A percentile compares a stretch with the other conserved stretches of the same genome.
Evolutionary conservation across 2,797 vertebrate species (phyloP).

Genomic region (Oryzias sinensis): DNA sequence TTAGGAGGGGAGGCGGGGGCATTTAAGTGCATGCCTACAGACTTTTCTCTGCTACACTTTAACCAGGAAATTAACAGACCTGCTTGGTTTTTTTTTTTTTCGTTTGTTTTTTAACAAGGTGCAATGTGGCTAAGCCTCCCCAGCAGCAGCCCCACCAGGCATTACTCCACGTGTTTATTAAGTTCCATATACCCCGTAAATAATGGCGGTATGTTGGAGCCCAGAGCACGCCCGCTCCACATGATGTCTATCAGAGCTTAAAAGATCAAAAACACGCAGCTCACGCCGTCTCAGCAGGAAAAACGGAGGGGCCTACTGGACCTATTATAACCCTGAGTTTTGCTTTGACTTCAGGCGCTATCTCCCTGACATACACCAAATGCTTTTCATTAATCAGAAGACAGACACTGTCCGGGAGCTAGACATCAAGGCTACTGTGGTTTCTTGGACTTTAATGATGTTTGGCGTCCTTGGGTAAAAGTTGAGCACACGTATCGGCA

Average conservation of each 20-base stretch:
- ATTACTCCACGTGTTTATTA: constrained; percentile 17
- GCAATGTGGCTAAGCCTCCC: constrained; percentile 12
- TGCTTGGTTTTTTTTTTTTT: constrained; percentile 22
- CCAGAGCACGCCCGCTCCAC: constrained; percentile 8
- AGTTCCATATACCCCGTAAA: constrained; percentile 4
- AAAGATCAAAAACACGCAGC: constrained; percentile 25
- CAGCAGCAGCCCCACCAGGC: constrained; percentile 3
- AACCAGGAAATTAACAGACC: constrained; percentile 57
- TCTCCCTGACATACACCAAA: constrained; percentile 52
- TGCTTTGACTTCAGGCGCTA: constrained; percentile 64
- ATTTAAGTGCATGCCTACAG: constrained; percentile 37
- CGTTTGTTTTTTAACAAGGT: constrained; percentile 2
- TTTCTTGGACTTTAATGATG: constrained; percentile 36
- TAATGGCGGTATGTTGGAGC: constrained; percentile 4
- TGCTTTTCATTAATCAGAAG: constrained; percentile 56
- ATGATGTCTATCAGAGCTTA: constrained; percentile 9
- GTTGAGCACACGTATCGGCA: constrained; percentile 20
- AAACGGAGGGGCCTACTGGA: constrained; percentile 26
- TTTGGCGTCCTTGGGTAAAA: constrained; percentile 58
- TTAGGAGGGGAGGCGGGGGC: constrained; percentile 26
- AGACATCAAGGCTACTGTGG: constrained; percentile 41
- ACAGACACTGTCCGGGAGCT: constrained; percentile 56
- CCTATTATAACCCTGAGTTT: constrained; percentile 43
- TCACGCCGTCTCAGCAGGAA: constrained; percentile 34
- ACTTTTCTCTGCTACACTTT: constrained; percentile 63